Conservation (phyloP, 2,888 invertebrate genomes). For the Nasonia oneida region DNA sequence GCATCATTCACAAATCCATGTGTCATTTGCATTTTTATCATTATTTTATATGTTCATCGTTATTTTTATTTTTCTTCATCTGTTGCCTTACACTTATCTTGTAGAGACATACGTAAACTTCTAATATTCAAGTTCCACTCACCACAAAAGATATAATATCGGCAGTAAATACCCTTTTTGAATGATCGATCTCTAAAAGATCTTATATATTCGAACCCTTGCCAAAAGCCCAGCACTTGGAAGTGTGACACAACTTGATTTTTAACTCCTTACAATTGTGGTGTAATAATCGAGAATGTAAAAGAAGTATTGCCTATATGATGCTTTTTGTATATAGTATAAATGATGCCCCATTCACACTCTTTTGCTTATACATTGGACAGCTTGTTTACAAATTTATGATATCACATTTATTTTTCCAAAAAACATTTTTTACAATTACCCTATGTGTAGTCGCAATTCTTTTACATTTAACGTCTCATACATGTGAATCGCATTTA, state of each 20-base stretch:
- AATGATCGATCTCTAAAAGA: constrained; percentile 51
- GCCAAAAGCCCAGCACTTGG: constrained; percentile 17
- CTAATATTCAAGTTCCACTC: constrained; percentile 59
- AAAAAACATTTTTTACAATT: constrained; percentile 68
- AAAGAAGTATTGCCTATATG: constrained; percentile 46
- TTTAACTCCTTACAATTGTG: constrained; percentile 29
- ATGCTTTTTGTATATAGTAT: constrained; percentile 46
- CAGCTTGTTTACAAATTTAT: constrained; percentile 70
- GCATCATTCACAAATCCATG: constrained; percentile 56
- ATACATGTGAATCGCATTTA: constrained; percentile 61
- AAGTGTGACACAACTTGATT: constrained; percentile 24
- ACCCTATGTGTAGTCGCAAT: constrained; percentile 65
- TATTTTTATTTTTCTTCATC: constrained; percentile 38
- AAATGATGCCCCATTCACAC: constrained; percentile 57
- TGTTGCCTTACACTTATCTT: constrained; percentile 54
- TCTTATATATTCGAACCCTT: constrained; percentile 23
- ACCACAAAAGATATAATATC: constrained; percentile 60
- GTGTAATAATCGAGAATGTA: constrained; percentile 43
- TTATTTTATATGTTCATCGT: constrained; percentile 27
- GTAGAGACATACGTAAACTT: constrained; percentile 59
- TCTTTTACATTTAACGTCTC: constrained; percentile 62
- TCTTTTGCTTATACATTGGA: constrained; percentile 62
- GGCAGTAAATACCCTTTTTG: constrained; percentile 63
- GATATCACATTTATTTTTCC: constrained; percentile 70
- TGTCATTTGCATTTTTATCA: constrained; percentile 46